These are phyloP conservation scores for Myiopsitta monachus DNA, from an alignment of 2,113 vertebrate genomes.

Conservation along the genomic window DNA sequence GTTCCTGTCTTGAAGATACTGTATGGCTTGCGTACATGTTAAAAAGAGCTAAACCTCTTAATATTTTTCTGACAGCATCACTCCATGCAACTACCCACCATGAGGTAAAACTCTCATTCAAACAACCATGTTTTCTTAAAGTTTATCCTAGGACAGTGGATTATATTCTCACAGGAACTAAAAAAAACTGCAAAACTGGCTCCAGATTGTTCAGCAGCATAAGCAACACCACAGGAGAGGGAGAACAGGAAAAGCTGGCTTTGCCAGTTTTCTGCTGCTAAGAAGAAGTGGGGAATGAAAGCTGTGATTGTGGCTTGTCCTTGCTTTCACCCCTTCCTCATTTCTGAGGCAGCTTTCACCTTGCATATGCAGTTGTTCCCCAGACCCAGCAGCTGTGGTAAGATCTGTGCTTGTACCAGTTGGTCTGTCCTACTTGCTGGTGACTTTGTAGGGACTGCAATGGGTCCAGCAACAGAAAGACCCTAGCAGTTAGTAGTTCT, in stretches of 20 bases:
- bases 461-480: background rate
- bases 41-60: background rate
- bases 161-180: background rate
- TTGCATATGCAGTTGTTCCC: background rate
- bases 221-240: slow-evolving; percentile 16
- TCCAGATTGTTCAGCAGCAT: slow-evolving; percentile 19
- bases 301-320: slow-evolving; percentile 11
- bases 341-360: background rate
- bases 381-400: background rate
- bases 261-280: slow-evolving; percentile 46
- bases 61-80: background rate
- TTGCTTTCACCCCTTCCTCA: slow-evolving; percentile 20
- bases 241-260: background rate
- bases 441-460: background rate
- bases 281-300: slow-evolving; percentile 13
- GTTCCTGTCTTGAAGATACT: background rate
- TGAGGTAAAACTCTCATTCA: background rate
- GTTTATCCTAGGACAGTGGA: background rate
- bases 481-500: background rate
- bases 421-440: background rate
- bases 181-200: background rate
- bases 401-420: background rate
- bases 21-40: background rate
- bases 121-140: background rate
- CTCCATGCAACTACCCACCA: background rate